Conservation (phyloP, 2,888 invertebrate species). For the Polymixis flavicincta region DNA sequence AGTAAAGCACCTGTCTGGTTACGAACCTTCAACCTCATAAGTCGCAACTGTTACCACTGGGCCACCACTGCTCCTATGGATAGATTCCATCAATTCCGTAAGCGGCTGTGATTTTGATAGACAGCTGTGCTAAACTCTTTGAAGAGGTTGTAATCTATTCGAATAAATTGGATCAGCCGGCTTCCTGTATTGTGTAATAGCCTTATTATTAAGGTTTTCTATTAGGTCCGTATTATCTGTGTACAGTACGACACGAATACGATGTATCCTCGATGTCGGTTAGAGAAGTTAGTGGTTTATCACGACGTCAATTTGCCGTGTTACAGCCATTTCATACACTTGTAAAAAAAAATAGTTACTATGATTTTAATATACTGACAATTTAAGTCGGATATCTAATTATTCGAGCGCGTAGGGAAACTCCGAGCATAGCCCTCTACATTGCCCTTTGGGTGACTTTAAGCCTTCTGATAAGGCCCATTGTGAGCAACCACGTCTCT, state of each 20-base stretch:
- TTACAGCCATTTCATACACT: background rate
- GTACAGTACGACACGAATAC: conserved; percentile 8
- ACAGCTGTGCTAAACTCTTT: conserved; percentile 43
- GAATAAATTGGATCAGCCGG: conserved; percentile 58
- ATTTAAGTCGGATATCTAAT: too few relatives aligned
- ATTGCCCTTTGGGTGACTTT: too few relatives aligned
- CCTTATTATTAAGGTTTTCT: conserved; percentile 55
- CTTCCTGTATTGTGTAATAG: conserved; percentile 45
- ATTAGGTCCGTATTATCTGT: conserved; percentile 43
- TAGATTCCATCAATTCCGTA: conserved; percentile 13
- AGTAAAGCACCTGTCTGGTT: too few relatives aligned
- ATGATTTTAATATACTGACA: background rate
- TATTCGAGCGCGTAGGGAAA: too few relatives aligned
- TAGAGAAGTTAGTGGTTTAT: too few relatives aligned
- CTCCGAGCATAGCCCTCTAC: too few relatives aligned
- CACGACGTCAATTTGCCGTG: background rate
- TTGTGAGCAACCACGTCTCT: too few relatives aligned
- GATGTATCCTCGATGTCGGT: background rate
- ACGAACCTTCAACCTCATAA: too few relatives aligned
- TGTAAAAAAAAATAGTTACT: background rate
- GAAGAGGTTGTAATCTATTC: conserved; percentile 52
- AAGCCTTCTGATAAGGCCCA: too few relatives aligned
- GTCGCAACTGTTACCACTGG: too few relatives aligned
- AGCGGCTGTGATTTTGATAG: conserved; percentile 42
- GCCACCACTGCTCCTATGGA: background rate